Evolutionary conservation across 1,140 invertebrate species (phyloP).

Genomic region (Medauroidea extradentata): DNA sequence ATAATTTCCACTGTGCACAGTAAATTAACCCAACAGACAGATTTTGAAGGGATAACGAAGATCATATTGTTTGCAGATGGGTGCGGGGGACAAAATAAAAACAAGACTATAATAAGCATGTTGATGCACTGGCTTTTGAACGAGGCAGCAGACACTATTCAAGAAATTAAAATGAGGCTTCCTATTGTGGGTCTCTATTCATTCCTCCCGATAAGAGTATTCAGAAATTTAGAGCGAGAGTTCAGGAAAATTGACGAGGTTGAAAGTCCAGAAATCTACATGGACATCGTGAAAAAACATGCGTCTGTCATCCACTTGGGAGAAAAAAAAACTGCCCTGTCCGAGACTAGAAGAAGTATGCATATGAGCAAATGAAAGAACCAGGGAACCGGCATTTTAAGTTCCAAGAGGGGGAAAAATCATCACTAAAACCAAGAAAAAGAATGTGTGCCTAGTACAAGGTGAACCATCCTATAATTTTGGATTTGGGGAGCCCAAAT

Average conservation of each 20-base stretch:
- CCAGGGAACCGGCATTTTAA: slow-evolving; percentile 1
- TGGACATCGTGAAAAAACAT: not conserved
- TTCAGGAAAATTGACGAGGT: not conserved
- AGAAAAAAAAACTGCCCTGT: not conserved
- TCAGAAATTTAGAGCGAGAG: slow-evolving; percentile 4
- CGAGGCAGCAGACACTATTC: no score
- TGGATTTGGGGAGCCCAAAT: not conserved
- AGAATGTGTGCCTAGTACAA: not conserved
- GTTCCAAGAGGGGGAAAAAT: not conserved
- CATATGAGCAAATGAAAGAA: not conserved
- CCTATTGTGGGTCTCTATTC: no score
- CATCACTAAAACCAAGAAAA: not conserved
- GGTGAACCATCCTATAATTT: not conserved
- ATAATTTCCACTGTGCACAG: no score
- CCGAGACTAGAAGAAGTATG: not conserved
- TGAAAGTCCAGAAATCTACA: not conserved
- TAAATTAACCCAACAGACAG: no score
- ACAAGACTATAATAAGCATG: no score
- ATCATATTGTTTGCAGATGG: no score
- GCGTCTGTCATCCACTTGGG: not conserved
- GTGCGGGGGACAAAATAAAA: no score
- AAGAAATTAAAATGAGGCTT: no score
- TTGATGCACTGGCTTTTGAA: no score
- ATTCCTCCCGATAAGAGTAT: no score
- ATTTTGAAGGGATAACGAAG: no score